Conservation (phyloP, 2,888 invertebrate genomes). For the Drosophila recens region DNA sequence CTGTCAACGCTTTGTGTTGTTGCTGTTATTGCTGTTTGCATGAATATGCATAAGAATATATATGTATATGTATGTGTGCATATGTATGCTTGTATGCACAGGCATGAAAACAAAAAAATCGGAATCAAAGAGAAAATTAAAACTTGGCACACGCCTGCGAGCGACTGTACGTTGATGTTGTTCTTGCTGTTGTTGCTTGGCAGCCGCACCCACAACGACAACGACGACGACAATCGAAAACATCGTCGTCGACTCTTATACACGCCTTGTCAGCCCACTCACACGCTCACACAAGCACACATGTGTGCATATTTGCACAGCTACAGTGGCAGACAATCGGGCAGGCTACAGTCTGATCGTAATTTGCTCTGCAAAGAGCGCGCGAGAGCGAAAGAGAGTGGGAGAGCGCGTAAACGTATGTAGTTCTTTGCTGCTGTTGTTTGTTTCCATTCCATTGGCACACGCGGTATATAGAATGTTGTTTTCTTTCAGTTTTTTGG, state of each 20-base stretch:
- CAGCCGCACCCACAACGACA: slow-evolving; percentile 76
- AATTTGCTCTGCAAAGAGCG: slow-evolving; percentile 18
- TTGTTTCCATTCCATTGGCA: slow-evolving; percentile 50
- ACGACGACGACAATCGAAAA: slow-evolving; percentile 43
- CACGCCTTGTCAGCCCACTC: slow-evolving; percentile 63
- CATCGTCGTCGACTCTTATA: slow-evolving; percentile 63
- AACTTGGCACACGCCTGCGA: slow-evolving; percentile 65
- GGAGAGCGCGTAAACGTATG: slow-evolving; percentile 3
- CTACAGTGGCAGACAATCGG: slow-evolving; percentile 46
- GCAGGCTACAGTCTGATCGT: slow-evolving; percentile 35
- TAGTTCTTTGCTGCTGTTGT: slow-evolving; percentile 27
- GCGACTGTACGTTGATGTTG: slow-evolving; percentile 64
- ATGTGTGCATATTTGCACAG: slow-evolving; percentile 9
- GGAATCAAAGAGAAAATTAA: slow-evolving; percentile 44
- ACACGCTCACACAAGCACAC: slow-evolving; percentile 20
- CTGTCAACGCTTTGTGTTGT: slow-evolving; percentile 55
- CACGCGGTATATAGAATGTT: slow-evolving; percentile 41
- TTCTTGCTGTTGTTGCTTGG: slow-evolving; percentile 42
- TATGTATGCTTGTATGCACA: not conserved
- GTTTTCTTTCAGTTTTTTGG: slow-evolving; percentile 58
- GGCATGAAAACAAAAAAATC: slow-evolving; percentile 26
- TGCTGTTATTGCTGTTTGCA: slow-evolving; percentile 20
- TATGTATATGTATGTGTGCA: not conserved
- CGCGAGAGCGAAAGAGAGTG: slow-evolving; percentile 5
- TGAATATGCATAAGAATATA: slow-evolving; percentile 11